Evolutionary conservation across 1,140 invertebrate genomes (phyloP), one percentile per base, ranked within the genome.

Genomic region (Magallana ariakensis): DNA sequence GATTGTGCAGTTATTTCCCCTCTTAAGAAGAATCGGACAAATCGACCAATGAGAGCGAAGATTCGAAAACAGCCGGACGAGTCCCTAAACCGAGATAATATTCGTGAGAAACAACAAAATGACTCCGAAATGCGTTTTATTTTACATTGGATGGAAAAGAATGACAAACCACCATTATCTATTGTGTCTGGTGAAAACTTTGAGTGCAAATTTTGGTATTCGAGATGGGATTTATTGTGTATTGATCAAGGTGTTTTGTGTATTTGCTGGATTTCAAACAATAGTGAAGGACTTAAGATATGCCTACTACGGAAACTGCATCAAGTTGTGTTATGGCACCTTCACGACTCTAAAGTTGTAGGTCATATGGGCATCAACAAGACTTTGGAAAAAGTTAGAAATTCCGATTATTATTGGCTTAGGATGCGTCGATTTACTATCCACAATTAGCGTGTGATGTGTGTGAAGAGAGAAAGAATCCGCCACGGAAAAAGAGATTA

Each of bases 191-290:
- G 22, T 22, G 22, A 80, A 80, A 80, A 80, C 75, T 13, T 46
- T 53, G 19, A 80, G 19, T 26, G 70, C 4, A 84, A 87, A 84
- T 87, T 80, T 11, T 84, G 83, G 82, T 26, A 80, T 4, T 80
- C 62, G 13, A 80, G 70, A 80, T 87, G 86, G 86, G 82, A 87
- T 10, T 22, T 84, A 19, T 46, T 84, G 33, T 33, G 33, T 26
- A 75, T 87, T 3, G 55, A 84, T 58, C 84, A 87, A 19, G 54
- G 62, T n/a, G 70, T 87, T 26, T 19, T 87, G 15, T 87, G 86
- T 80, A 33, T 84, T 19, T 13, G 56, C 7, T 80, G 62, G 70
- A 53, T 66, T 33, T 16, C 54, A 19, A 13, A 66, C 22, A 16
- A 83, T 46, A 15, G 22, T 57, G 80, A 22, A 19, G 83, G 15